These are phyloP conservation scores for Cydia strobilella DNA, from an alignment of 1,140 invertebrate genomes.

Conservation along the genomic window DNA sequence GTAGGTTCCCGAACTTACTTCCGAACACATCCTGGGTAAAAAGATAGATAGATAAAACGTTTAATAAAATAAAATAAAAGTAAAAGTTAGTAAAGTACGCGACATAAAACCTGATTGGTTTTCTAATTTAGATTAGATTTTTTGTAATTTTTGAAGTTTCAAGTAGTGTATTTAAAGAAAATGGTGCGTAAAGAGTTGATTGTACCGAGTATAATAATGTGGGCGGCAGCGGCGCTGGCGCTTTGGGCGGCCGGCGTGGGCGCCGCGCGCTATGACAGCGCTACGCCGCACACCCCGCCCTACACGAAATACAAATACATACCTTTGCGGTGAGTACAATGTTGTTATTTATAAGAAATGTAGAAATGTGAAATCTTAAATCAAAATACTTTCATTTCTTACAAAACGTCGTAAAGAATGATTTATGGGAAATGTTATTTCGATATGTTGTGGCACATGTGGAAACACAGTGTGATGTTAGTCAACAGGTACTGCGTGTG, in stretches of 20 bases:
- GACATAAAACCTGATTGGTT: conserved; percentile 33
- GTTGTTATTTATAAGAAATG: no score
- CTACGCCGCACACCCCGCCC: conserved; percentile 64
- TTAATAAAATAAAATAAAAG: no score
- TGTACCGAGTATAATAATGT: conserved; percentile 59
- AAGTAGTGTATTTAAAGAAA: conserved; percentile 12
- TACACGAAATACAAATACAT: conserved; percentile 64
- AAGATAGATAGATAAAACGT: no score
- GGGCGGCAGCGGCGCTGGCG: conserved; percentile 56
- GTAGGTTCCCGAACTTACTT: conserved; percentile 49
- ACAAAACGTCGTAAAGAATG: no score
- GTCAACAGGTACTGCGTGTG: no score
- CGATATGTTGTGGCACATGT: no score
- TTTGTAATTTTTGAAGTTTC: not conserved
- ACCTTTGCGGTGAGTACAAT: conserved; percentile 62
- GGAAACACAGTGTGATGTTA: no score
- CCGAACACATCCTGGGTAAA: conserved; percentile 45
- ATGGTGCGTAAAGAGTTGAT: conserved; percentile 50
- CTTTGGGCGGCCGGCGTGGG: conserved; percentile 60
- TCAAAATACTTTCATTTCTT: no score
- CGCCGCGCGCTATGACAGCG: conserved; percentile 63
- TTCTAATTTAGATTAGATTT: conserved; percentile 20
- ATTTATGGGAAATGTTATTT: no score
- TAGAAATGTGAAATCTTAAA: no score
- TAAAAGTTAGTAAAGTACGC: conserved; percentile 29